Base-by-base conservation (phyloP, 2,888 invertebrate genomes). In the Apamea sordens region DNA sequence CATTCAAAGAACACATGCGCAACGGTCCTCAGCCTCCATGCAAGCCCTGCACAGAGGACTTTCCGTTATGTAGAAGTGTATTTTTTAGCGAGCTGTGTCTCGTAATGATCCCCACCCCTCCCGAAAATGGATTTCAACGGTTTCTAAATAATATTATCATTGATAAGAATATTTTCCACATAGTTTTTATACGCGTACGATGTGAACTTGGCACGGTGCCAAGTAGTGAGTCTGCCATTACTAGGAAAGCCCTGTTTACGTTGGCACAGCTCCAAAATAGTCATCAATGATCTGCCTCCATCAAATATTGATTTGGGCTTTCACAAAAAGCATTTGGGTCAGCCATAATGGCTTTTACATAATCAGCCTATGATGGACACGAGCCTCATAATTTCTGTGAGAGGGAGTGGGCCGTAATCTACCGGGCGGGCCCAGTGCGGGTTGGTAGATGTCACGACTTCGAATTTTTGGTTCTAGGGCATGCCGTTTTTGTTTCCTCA, bases 171-270 rank as follows among this genome's bases (percentile, higher is more conserved):
- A 71, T 70, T 75, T 82, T 50, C 24, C 13, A 79, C 59, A 82
- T 73, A 79, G 73, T 74, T 76, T 67, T 53, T 73, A 61, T 79
- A 70, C 59, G 74, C 71, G 41, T 83, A 80, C 77, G 65, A 32
- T 13, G 65, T 36, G 28, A 77, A 71, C 77, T 89, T 92, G 92
- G 93, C 91, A 65, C 18, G 15, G 3, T 61, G 50, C 83, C 91
- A 91, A 90, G 36, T 73, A 44, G 47, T 76, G 86, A 87, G 79
- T 87, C 76, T 71, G 79, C 36, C 79, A 86, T 89, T 93, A 90
- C 90, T 88, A 89, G 90, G 91, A 92, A 93, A 91, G 79, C 90
- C 90, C 84, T 80, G 85, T 84, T 80, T 84, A 75, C n/a, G 11
- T 83, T 88, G 91, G 89, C 88, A 13, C 13, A 0, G n/a, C 15